A percentile compares a stretch with the other conserved stretches of the same genome.
Evolutionary conservation across 1,140 invertebrate species (phyloP).

Genomic region (Hyposmocoma kahamanoa): DNA sequence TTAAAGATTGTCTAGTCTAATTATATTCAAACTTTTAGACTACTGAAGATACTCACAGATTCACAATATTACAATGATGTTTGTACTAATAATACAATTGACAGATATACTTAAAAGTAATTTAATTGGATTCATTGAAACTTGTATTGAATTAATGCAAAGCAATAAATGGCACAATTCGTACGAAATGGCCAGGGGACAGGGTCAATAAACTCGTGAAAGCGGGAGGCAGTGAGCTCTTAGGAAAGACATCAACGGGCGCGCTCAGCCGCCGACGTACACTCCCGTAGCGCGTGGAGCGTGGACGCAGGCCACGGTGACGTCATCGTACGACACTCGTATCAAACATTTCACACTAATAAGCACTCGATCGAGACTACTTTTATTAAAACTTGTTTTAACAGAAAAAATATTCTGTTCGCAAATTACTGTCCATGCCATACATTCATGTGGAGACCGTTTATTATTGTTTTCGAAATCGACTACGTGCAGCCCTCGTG

Average conservation of each 20-base stretch:
- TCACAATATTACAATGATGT: too few relatives aligned
- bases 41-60: too few relatives aligned
- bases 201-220: conserved; percentile 40
- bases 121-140: too few relatives aligned
- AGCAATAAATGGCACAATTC: too few relatives aligned
- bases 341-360: background rate
- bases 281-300: background rate
- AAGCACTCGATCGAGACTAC: background rate
- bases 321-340: conserved; percentile 6
- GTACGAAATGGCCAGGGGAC: conserved; percentile 9
- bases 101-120: too few relatives aligned
- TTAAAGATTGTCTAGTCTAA: too few relatives aligned
- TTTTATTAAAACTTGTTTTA: background rate
- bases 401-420: background rate
- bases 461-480: conserved; percentile 2
- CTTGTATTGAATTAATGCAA: too few relatives aligned
- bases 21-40: too few relatives aligned
- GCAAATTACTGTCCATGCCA: background rate
- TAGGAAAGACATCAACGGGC: conserved; percentile 59
- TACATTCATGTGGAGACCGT: background rate
- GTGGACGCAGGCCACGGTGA: conserved; percentile 11
- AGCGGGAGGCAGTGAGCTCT: conserved; percentile 29
- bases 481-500: conserved; percentile 1
- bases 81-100: too few relatives aligned
- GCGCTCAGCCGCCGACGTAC: conserved; percentile 4